Base-by-base conservation (phyloP, 1,140 invertebrate genomes). In the Pemphigus obesinymphae region DNA sequence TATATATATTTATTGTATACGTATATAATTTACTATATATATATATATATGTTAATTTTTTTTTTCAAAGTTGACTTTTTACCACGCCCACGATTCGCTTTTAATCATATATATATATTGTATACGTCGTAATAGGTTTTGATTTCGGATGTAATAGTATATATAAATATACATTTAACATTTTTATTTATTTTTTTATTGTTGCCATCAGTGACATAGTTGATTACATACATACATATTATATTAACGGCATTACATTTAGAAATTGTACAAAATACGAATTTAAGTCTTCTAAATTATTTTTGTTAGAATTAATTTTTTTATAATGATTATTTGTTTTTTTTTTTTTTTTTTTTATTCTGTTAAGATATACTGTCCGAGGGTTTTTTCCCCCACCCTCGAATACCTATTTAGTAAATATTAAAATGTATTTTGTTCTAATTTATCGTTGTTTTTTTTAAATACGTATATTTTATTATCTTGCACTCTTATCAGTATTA, bases 241-340 rank as follows among this genome's bases (percentile, higher is more conserved):
- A 45, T 6, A 53, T 53, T 75, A 53, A 53, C 43, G 72, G 48
- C 72, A 75, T 78, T 55, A 78, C 50, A 11, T 78, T 61, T 78
- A 78, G n/a, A 78, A 37, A 58, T 58, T 78, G 75, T 78, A 78
- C 75, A 78, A 78, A 78, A 78, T 78, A 55, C 6, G 34, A 78
- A 23, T 78, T 23, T 78, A 78, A 78, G 75, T 78, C 13, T 50
- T 55, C 53, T 78, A 78, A 78, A 78, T 78, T 78, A 78, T 78
- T 78, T 78, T 45, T 53, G 75, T 78, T 78, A 78, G 75, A 78
- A 40, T 58, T 78, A 78, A 78, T 78, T 78, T 78, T 78, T 78
- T 66, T 78, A 58, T 78, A 58, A 78, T 78, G 53, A 55, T 78
- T 78, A 37, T 78, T 78, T 78, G 45, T 76, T 76, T 70, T 43